Evolutionary conservation across 1,140 invertebrate genomes (phyloP), one percentile per base, ranked within the genome.

Genomic region (Brachionus sp.): DNA sequence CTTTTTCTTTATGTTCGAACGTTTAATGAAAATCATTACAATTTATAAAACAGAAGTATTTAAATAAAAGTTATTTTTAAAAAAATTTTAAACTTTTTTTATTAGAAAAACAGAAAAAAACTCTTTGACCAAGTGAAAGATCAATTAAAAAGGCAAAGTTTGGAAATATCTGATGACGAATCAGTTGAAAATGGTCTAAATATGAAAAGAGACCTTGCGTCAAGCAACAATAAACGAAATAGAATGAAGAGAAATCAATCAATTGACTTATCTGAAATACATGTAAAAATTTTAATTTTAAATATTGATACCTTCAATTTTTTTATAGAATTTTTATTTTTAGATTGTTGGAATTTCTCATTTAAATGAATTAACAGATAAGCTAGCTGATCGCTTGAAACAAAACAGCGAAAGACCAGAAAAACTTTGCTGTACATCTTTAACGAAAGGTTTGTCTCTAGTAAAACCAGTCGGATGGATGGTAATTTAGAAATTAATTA

Each of bases 381-480:
- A 62, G 25, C 23, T 80, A 5, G 77, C 77, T 62, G 35, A 80
- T 16, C 35, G 62, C 12, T 16, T 80, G 19, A 33, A 80, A 6
- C 46, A 42, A 46, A 33, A 16, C 7, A 75, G 25, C 23, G 70
- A 66, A 35, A 66, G 37, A 29, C 77, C 62, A 23, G 12, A 80
- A n/a, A 16, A 37, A 62, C n/a, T 80, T 4, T 80, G 77, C 12
- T 80, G 77, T 44, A 80, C 77, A 42, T 80, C 77, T 23, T 44
- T 80, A 10, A 80, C 77, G 2, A 12, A 85, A 70, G 83, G 33
- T 10, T 35, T 85, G n/a, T 85, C 84, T 39, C 84, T 84, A 13
- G 91, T 92, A 83, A 90, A 89, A 12, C 91, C 91, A 9, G 91
- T 93, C n/a, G 92, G 92, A 1, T 93, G 92, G 91, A 93, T 93